phyloP scores from a whole-genome alignment of 1,140 invertebrate genomes.

The Tachypleus tridentatus region DNA sequence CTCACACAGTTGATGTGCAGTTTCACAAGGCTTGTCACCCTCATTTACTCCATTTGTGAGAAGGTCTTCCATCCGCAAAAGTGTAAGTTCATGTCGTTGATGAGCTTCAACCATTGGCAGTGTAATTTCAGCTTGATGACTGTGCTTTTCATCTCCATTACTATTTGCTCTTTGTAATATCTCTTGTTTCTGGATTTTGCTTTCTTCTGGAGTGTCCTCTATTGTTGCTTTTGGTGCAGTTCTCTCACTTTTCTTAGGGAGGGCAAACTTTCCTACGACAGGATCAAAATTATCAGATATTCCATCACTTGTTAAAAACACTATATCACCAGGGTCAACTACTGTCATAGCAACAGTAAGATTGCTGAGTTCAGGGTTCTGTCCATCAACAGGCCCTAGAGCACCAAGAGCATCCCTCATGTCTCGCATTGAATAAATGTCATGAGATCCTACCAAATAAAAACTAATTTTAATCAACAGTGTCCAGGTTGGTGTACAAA shows the following conservation, averaged over 20 bases:
- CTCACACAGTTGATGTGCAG: conserved; percentile 45
- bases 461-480: too few species aligned
- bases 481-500: too few species aligned
- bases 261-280: conserved; percentile 83
- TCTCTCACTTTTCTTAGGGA: conserved; percentile 34
- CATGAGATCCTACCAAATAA: conserved; percentile 57
- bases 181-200: too few species aligned
- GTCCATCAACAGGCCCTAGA: conserved; percentile 74
- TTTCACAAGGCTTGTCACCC: conserved; percentile 37
- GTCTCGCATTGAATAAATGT: conserved; percentile 73
- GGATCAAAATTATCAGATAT: conserved; percentile 90
- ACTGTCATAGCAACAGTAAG: conserved; percentile 79
- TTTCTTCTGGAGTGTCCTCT: not conserved
- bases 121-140: conserved; percentile 23
- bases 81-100: conserved; percentile 63
- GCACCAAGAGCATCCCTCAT: conserved; percentile 86
- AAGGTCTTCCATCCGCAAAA: conserved; percentile 69
- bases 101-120: conserved; percentile 62
- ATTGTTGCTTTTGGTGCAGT: conserved; percentile 11
- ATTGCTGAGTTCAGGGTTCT: conserved; percentile 79
- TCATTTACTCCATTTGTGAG: conserved; percentile 53
- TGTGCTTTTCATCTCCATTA: conserved; percentile 16
- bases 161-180: conserved; percentile 16
- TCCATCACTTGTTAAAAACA: conserved; percentile 84
- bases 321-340: conserved; percentile 66